These are phyloP conservation scores for Luidia sarsii DNA, from an alignment of 53 echinoderm and acorn worm species.

Conservation along the genomic window DNA sequence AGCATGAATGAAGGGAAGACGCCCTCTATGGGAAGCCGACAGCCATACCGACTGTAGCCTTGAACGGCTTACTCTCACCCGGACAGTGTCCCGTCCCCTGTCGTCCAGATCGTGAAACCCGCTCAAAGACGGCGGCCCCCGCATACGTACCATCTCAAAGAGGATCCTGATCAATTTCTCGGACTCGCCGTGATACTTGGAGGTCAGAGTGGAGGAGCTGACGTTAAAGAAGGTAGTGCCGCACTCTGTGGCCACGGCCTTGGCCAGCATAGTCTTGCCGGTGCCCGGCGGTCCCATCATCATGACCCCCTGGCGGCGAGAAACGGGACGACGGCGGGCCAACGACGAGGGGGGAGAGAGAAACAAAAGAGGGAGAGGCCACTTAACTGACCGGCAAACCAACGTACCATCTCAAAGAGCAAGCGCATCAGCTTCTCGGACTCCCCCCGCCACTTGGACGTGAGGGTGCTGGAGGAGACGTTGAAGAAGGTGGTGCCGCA, in stretches of 20 bases:
- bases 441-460: slow-evolving; percentile 91
- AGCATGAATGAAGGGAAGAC: too few relatives aligned
- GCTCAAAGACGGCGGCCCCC: too few relatives aligned
- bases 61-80: too few relatives aligned
- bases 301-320: slow-evolving; percentile 78
- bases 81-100: too few relatives aligned
- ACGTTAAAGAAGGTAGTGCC: slow-evolving; percentile 99
- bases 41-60: too few relatives aligned
- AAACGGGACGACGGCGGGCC: not conserved
- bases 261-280: slow-evolving; percentile 98
- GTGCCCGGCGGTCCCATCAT: slow-evolving; percentile 99
- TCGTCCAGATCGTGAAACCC: too few relatives aligned
- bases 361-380: too few relatives aligned
- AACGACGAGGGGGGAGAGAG: slow-evolving; percentile 14
- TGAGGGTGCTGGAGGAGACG: slow-evolving; percentile 83
- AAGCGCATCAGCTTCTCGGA: slow-evolving; percentile 91
- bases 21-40: too few relatives aligned
- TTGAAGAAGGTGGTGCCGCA: slow-evolving; percentile 97
- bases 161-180: slow-evolving; percentile 93
- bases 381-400: too few relatives aligned
- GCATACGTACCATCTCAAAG: slow-evolving; percentile 94
- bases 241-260: slow-evolving; percentile 97
- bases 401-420: slow-evolving; percentile 96
- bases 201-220: slow-evolving; percentile 95
- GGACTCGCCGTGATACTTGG: slow-evolving; percentile 98